Evolutionary conservation across 2,113 vertebrate genomes (phyloP).

Genomic region (Paramormyrops kingsleyae): DNA sequence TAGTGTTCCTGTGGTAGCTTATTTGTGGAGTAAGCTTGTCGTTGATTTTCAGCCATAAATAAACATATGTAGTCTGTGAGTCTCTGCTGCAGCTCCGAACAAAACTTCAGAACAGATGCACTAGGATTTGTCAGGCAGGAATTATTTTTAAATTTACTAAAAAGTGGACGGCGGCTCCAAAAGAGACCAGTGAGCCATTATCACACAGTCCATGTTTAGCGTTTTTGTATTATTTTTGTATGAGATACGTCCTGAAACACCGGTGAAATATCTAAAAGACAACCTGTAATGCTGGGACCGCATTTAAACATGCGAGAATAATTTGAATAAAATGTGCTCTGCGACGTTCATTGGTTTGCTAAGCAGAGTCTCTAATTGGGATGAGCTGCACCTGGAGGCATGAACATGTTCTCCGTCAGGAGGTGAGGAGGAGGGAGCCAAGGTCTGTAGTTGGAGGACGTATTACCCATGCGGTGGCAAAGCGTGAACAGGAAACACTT

Average conservation of each 20-base stretch:
- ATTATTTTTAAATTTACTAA: not conserved
- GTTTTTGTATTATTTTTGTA: not conserved
- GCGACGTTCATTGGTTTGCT: not conserved
- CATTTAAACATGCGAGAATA: not conserved
- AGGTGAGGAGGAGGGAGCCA: slow-evolving; percentile 43
- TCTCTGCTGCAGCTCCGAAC: not conserved
- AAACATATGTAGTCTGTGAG: not conserved
- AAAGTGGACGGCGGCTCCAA: not conserved
- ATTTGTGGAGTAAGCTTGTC: not conserved
- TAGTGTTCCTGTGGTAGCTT: not conserved
- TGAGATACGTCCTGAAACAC: not conserved
- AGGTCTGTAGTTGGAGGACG: slow-evolving; percentile 38
- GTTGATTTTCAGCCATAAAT: not conserved
- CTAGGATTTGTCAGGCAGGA: not conserved
- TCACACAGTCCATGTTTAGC: not conserved
- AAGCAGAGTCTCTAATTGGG: not conserved
- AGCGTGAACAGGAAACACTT: slow-evolving; percentile 43
- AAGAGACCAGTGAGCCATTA: not conserved
- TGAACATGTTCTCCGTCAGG: slow-evolving; percentile 27
- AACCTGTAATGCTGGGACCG: not conserved
- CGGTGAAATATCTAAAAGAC: not conserved
- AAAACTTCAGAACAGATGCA: not conserved
- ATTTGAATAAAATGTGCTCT: not conserved
- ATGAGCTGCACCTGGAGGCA: slow-evolving; percentile 34
- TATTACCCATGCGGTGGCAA: slow-evolving; percentile 50